A percentile compares a stretch with the other conserved stretches of the same genome.
phyloP scores from a whole-genome alignment of 2,113 vertebrate genomes.

The Scophthalmus maximus region DNA sequence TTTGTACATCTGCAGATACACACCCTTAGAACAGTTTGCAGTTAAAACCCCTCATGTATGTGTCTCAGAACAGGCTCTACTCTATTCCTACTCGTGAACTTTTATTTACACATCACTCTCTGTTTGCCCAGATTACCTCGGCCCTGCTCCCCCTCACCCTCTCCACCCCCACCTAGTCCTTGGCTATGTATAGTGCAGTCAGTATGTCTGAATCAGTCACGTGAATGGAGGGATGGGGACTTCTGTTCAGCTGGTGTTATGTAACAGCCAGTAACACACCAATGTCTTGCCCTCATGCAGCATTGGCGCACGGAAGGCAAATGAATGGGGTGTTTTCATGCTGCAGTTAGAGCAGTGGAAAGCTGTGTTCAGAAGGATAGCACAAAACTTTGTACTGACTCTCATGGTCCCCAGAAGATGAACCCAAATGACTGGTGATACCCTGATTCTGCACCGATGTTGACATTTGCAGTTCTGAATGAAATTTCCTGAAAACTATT shows the following conservation, averaged over 20 bases:
- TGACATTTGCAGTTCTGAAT: background rate
- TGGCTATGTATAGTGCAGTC: slow-evolving; percentile 43
- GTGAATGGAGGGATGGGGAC: slow-evolving; percentile 57
- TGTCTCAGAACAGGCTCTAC: slow-evolving; percentile 24
- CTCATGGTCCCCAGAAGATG: background rate
- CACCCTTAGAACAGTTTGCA: background rate
- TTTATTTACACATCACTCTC: background rate
- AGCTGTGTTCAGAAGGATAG: too few species aligned
- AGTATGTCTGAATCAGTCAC: slow-evolving; percentile 60
- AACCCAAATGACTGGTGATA: background rate
- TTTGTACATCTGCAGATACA: background rate
- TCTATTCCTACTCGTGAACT: background rate
- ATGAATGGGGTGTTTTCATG: slow-evolving; percentile 35
- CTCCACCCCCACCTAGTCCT: slow-evolving; percentile 9
- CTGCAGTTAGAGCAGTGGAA: slow-evolving; percentile 7
- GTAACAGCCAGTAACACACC: slow-evolving; percentile 66
- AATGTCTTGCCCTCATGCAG: slow-evolving; percentile 63
- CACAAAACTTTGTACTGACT: too few species aligned
- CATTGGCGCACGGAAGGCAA: slow-evolving; percentile 21
- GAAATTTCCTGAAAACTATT: background rate
- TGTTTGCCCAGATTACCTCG: slow-evolving; percentile 27
- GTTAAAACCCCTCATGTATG: background rate
- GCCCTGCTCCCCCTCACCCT: slow-evolving; percentile 14
- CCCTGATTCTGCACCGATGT: background rate
- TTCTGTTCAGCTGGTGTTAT: slow-evolving; percentile 57